phyloP scores from a whole-genome alignment of 2,888 invertebrate species.

The Notodonta ziczac region DNA sequence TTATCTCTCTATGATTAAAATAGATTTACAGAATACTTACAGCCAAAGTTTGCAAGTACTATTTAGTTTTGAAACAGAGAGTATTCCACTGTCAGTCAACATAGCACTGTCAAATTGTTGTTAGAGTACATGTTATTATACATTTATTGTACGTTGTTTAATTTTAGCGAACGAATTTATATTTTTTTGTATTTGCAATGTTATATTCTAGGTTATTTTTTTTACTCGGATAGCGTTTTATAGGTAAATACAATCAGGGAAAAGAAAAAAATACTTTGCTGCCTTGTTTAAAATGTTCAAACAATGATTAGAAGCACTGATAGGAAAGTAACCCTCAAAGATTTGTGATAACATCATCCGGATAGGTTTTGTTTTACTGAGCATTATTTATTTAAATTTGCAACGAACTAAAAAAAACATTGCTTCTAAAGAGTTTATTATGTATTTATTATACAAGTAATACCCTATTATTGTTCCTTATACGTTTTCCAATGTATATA shows the following conservation, averaged over 20 bases:
- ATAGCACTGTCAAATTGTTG: constrained; percentile 34
- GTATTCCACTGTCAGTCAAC: constrained; percentile 24
- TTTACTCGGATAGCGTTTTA: constrained; percentile 10
- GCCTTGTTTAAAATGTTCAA: too few relatives aligned
- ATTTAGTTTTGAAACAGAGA: too few relatives aligned
- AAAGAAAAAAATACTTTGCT: neutral
- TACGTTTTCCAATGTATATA: constrained; percentile 28
- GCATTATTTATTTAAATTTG: too few relatives aligned
- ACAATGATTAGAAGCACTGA: too few relatives aligned
- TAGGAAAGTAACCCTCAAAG: too few relatives aligned
- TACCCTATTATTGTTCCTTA: constrained; percentile 26
- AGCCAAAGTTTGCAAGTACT: too few relatives aligned
- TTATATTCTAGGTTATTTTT: constrained; percentile 7
- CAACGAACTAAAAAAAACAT: too few relatives aligned
- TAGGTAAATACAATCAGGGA: neutral
- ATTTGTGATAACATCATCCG: too few relatives aligned
- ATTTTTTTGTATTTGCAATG: constrained; percentile 21
- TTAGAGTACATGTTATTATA: constrained; percentile 39
- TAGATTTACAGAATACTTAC: too few relatives aligned
- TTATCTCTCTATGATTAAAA: too few relatives aligned
- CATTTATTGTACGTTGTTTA: constrained; percentile 35
- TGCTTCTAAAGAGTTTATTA: too few relatives aligned
- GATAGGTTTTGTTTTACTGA: too few relatives aligned
- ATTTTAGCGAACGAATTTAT: constrained; percentile 51
- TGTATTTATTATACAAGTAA: neutral